phyloP scores from a whole-genome alignment of 2,797 vertebrate species.

The Remorina albescens region DNA sequence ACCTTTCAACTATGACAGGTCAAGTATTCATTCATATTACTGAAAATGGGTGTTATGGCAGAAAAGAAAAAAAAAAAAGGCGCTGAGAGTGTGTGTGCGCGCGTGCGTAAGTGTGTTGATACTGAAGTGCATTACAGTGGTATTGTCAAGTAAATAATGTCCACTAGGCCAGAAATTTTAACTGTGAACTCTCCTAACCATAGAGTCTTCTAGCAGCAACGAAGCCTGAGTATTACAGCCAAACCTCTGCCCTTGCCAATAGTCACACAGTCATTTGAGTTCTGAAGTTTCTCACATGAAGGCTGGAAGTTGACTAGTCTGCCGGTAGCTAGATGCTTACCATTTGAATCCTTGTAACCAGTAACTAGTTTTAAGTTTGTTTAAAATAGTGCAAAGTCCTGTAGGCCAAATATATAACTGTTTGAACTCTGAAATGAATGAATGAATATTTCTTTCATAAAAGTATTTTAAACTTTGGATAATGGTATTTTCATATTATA shows the following conservation, averaged over 20 bases:
- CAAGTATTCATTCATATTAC: constrained; percentile 38
- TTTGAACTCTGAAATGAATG: too few relatives aligned
- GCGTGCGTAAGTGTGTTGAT: constrained; percentile 1
- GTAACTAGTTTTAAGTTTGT: neutral
- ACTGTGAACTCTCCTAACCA: neutral
- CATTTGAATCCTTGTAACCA: neutral
- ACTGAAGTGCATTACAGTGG: too few relatives aligned
- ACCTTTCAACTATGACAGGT: constrained; percentile 28
- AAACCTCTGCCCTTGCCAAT: too few relatives aligned
- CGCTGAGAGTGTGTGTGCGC: neutral
- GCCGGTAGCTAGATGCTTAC: neutral
- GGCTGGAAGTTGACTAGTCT: neutral
- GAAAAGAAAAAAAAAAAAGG: neutral
- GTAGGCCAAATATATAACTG: too few relatives aligned
- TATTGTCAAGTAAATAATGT: constrained; percentile 8
- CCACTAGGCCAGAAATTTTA: neutral
- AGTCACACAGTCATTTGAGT: too few relatives aligned
- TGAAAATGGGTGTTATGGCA: constrained; percentile 22
- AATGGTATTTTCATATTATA: too few relatives aligned
- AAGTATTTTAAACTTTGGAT: neutral
- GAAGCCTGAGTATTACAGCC: too few relatives aligned
- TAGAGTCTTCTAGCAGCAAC: too few relatives aligned
- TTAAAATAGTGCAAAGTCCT: too few relatives aligned
- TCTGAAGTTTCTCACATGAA: too few relatives aligned
- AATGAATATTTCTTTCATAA: too few relatives aligned